Conservation (phyloP, 2,113 vertebrate genomes). For the Ictidomys tridecemlineatus region DNA sequence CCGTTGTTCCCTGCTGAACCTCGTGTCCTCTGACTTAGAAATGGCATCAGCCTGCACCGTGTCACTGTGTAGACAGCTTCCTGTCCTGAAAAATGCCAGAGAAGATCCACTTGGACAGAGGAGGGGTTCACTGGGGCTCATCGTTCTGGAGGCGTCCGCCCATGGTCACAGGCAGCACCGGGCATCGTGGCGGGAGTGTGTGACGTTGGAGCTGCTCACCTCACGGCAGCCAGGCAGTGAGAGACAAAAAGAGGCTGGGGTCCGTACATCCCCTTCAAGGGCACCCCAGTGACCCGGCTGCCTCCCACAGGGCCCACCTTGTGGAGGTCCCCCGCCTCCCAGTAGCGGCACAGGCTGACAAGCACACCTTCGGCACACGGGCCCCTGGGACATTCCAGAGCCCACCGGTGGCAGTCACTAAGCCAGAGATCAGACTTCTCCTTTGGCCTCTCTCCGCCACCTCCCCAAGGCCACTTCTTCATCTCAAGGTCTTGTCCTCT, state of each 20-base stretch:
- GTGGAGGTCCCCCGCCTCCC: not conserved
- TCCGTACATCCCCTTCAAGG: not conserved
- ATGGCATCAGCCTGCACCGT: not conserved
- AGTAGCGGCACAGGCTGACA: not conserved
- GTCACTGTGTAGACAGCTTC: not conserved
- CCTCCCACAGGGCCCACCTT: not conserved
- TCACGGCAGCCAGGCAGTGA: not conserved
- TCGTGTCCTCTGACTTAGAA: not conserved
- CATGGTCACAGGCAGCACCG: not conserved
- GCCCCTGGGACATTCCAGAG: not conserved
- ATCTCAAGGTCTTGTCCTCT: not conserved
- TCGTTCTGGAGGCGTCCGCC: too few relatives aligned
- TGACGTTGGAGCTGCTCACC: not conserved
- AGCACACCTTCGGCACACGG: not conserved
- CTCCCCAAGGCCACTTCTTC: not conserved
- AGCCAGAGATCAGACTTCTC: not conserved
- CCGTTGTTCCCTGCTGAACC: not conserved
- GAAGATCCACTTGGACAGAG: not conserved
- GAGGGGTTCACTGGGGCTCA: not conserved
- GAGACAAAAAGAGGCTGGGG: not conserved
- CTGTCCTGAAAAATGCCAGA: not conserved
- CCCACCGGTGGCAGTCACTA: not conserved
- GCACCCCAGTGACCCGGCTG: not conserved
- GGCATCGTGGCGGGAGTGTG: too few relatives aligned
- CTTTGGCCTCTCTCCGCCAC: not conserved